Evolutionary conservation across 2,797 vertebrate species (phyloP), one percentile per base, ranked within the genome.

Genomic region (Tokudaia muenninki): DNA sequence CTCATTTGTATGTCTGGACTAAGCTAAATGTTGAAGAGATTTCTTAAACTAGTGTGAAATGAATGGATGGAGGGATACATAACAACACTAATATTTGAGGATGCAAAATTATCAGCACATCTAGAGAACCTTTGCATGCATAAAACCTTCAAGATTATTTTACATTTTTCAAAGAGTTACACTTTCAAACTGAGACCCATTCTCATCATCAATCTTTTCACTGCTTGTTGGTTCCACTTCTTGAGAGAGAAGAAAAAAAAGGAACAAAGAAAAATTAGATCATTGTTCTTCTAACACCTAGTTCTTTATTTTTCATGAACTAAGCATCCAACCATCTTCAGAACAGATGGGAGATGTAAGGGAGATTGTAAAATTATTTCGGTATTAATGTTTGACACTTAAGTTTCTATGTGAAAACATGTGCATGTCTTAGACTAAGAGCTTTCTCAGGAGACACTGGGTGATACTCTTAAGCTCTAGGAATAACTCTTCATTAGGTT

Each of bases 391-490:
- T 78, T 93, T 77, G 77, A 78, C 79, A 94, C n/a, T 96, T 96
- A 86, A 37, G 37, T 80, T 97, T 92, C 90, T 77, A 74, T 72
- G 79, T 92, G 93, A 95, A 67, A 86, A 95, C 97, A 81, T 90
- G 4, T 97, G 97, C 97, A 81, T 12, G 90, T 80, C 70, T 95
- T 92, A 92, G 72, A n/a, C 95, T 97, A 97, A 98, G 92, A 97
- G 95, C 95, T 97, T 97, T 96, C 98, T 98, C 52, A 92, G 81
- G 93, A 97, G 97, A 96, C 97, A 97, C 91, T 91, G 97, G 97
- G 75, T 63, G 97, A 86, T 89, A 74, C 95, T 97, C 31, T 29
- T 93, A 55, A 94, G 91, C 65, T 90, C n/a, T 63, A 88, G 47
- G 29, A 95, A 96, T 96, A 92, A 98, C 95, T 95, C 67, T 95